Conservation (phyloP, 2,888 invertebrate genomes). For the Nemotelus pantherinus region DNA sequence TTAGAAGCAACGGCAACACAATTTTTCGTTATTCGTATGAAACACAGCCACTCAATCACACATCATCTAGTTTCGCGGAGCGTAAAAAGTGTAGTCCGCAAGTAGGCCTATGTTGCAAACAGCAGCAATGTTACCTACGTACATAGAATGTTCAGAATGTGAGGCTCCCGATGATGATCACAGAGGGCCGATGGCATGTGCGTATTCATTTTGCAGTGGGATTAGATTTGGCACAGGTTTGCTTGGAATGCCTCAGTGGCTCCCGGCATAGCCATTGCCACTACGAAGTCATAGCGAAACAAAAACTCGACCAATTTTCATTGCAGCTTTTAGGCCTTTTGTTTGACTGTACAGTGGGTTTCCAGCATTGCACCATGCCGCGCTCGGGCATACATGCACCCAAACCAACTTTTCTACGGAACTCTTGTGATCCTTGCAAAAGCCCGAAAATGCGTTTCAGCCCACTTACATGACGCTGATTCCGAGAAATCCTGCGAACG, state of each 20-base stretch:
- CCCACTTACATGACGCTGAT: constrained; percentile 33
- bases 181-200: not conserved
- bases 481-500: constrained; percentile 2
- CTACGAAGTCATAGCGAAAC: not conserved
- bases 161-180: not conserved
- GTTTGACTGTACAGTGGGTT: constrained; percentile 27
- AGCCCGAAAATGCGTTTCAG: constrained; percentile 26
- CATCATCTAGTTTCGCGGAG: constrained; percentile 1
- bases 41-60: constrained; percentile 6
- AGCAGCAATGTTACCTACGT: not conserved
- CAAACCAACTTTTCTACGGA: constrained; percentile 7
- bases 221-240: constrained; percentile 1
- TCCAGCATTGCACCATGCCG: not conserved
- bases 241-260: not conserved
- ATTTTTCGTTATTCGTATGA: not conserved
- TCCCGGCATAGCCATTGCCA: not conserved
- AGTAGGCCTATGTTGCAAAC: not conserved
- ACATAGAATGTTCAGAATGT: constrained; percentile 6
- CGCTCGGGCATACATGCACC: not conserved
- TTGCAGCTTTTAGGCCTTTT: constrained; percentile 19
- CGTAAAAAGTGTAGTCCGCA: constrained; percentile 16
- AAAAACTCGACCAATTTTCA: constrained; percentile 34
- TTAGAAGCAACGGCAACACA: not conserved
- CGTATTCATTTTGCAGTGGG: constrained; percentile 14
- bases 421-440: constrained; percentile 10